Conservation (phyloP, 2,113 vertebrate species). For the Peucedramus taeniatus region DNA sequence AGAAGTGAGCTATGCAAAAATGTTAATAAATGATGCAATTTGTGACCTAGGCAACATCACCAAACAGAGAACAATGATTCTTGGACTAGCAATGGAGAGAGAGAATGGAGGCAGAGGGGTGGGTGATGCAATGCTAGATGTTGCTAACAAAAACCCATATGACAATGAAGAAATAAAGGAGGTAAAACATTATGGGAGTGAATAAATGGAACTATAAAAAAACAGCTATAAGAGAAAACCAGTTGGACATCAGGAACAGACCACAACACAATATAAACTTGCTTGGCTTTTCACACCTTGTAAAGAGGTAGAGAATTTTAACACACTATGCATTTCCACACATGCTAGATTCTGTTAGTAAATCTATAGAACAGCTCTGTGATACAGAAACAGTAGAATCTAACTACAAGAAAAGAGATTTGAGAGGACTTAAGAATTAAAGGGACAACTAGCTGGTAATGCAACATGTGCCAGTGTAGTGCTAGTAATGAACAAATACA, state of each 20-base stretch:
- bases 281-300: not conserved
- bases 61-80: not conserved
- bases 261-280: not conserved
- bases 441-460: not conserved
- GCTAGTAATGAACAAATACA: not conserved
- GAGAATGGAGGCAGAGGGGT: not conserved
- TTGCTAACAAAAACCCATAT: not conserved
- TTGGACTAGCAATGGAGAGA: not conserved
- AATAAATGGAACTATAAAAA: not conserved
- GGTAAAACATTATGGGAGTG: not conserved
- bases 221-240: not conserved
- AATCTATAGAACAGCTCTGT: not conserved
- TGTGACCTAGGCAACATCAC: constrained; percentile 14
- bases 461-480: not conserved
- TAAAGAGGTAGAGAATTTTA: not conserved
- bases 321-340: not conserved
- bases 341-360: not conserved
- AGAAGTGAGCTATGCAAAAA: not conserved
- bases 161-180: not conserved
- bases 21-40: not conserved
- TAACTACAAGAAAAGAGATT: not conserved
- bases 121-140: not conserved
- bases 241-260: not conserved
- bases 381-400: not conserved
- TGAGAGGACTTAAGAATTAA: not conserved